Conservation (phyloP, 2,888 invertebrate genomes). For the Priocnemis perturbator region DNA sequence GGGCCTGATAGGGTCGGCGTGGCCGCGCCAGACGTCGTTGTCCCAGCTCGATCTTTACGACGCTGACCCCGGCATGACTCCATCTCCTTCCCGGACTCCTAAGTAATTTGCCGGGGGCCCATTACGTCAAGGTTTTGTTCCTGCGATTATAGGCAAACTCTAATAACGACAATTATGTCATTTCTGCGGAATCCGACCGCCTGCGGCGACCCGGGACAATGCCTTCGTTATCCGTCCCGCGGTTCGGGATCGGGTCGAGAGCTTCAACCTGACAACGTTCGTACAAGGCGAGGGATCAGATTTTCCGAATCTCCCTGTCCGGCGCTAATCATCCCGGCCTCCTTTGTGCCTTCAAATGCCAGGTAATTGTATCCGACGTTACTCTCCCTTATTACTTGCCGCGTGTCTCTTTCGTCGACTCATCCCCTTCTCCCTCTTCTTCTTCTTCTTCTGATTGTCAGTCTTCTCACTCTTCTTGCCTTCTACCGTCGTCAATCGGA, state of each 20-base stretch:
- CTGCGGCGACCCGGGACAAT: conserved; percentile 62
- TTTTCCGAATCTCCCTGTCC: conserved; percentile 9
- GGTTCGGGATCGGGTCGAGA: conserved; percentile 19
- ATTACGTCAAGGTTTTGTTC: conserved; percentile 64
- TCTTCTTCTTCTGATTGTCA: too few relatives aligned
- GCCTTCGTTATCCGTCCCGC: conserved; percentile 51
- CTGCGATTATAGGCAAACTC: conserved; percentile 67
- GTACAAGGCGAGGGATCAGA: conserved; percentile 1
- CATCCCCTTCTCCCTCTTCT: background rate
- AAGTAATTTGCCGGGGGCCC: conserved; percentile 67
- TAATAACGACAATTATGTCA: conserved; percentile 73
- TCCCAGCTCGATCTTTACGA: conserved; percentile 24
- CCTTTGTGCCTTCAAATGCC: background rate
- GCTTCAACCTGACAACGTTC: background rate
- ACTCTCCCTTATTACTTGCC: background rate
- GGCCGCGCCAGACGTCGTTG: conserved; percentile 13
- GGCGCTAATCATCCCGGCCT: conserved; percentile 9
- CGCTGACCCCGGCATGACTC: conserved; percentile 45
- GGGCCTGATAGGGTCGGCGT: too few relatives aligned
- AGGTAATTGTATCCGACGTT: conserved; percentile 2
- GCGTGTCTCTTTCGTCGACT: background rate
- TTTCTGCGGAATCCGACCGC: conserved; percentile 68
- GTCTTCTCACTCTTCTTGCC: background rate
- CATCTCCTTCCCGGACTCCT: conserved; percentile 41
- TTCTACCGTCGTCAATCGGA: background rate